phyloP scores from a whole-genome alignment of 30 jellyfish, hydroid and myxozoan genomes.

The Sanderia malayensis region DNA sequence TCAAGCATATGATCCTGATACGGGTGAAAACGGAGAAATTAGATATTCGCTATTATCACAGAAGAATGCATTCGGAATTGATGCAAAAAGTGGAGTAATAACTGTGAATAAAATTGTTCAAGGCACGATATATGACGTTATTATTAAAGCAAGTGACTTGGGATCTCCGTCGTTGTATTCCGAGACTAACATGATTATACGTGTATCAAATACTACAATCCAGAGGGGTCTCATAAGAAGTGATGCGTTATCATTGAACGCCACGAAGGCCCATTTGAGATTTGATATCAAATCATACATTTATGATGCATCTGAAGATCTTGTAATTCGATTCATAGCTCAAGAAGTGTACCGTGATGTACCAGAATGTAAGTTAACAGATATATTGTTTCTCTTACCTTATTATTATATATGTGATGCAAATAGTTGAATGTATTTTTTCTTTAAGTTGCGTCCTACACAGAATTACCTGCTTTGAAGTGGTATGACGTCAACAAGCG shows the following conservation, averaged over 20 bases:
- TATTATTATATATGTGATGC: no score
- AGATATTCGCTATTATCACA: constrained; percentile 19
- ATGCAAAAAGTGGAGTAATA: constrained; percentile 36
- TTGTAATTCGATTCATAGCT: neutral
- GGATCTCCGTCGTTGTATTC: constrained; percentile 50
- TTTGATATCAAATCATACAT: neutral
- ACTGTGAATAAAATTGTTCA: constrained; percentile 5
- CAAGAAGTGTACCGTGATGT: neutral
- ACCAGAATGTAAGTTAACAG: neutral
- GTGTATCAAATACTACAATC: neutral
- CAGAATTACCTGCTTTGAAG: constrained; percentile 43
- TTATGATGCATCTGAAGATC: neutral
- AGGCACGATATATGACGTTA: constrained; percentile 25
- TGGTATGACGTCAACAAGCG: constrained; percentile 50
- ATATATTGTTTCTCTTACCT: neutral
- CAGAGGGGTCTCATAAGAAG: neutral
- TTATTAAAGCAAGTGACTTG: constrained; percentile 24
- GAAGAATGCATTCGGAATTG: constrained; percentile 19
- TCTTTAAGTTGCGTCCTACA: constrained; percentile 18
- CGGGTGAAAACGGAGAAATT: constrained; percentile 57
- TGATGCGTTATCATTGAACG: neutral
- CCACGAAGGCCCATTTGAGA: neutral
- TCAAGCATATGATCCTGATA: constrained; percentile 71
- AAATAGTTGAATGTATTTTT: neutral
- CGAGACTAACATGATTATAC: neutral